phyloP scores from a whole-genome alignment of 2,888 invertebrate species.

The Diaprepes abbreviatus region DNA sequence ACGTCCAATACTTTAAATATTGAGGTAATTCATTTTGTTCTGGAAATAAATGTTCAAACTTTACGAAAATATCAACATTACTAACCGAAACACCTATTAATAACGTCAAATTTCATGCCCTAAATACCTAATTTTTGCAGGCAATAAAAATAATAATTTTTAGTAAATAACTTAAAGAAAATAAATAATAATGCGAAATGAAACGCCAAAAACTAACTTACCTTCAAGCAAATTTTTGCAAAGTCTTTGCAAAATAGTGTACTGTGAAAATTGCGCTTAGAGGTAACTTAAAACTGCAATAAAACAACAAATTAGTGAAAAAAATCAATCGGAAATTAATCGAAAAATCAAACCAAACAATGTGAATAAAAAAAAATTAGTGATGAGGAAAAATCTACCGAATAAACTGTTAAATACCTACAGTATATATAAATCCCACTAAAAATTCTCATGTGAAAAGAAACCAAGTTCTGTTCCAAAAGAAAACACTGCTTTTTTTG shows the following conservation, averaged over 20 bases:
- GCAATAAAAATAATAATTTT: not conserved
- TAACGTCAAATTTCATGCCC: too few relatives aligned
- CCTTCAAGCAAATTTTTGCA: slow-evolving; percentile 53
- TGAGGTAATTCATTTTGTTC: too few relatives aligned
- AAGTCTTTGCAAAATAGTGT: slow-evolving; percentile 54
- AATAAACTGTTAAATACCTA: slow-evolving; percentile 2
- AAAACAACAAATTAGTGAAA: slow-evolving; percentile 66
- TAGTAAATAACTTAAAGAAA: not conserved
- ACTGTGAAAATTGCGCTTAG: slow-evolving; percentile 63
- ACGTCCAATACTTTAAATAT: too few relatives aligned
- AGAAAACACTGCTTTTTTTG: too few relatives aligned
- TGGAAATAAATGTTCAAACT: too few relatives aligned
- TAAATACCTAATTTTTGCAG: too few relatives aligned
- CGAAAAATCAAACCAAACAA: slow-evolving; percentile 32
- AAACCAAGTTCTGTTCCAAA: too few relatives aligned
- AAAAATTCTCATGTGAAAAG: too few relatives aligned
- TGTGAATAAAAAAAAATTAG: not conserved
- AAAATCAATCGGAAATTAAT: slow-evolving; percentile 51
- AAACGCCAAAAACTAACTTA: slow-evolving; percentile 52
- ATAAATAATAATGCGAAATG: slow-evolving; percentile 8
- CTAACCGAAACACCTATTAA: too few relatives aligned
- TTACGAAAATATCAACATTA: too few relatives aligned
- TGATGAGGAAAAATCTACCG: not conserved
- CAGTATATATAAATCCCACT: too few relatives aligned
- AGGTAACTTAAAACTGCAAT: slow-evolving; percentile 70